Percentiles rank a stretch among this genome's conserved stretches.
These are phyloP conservation scores for Mastomys natalensis DNA, from an alignment of 2,113 vertebrate genomes.

Conservation along the genomic window DNA sequence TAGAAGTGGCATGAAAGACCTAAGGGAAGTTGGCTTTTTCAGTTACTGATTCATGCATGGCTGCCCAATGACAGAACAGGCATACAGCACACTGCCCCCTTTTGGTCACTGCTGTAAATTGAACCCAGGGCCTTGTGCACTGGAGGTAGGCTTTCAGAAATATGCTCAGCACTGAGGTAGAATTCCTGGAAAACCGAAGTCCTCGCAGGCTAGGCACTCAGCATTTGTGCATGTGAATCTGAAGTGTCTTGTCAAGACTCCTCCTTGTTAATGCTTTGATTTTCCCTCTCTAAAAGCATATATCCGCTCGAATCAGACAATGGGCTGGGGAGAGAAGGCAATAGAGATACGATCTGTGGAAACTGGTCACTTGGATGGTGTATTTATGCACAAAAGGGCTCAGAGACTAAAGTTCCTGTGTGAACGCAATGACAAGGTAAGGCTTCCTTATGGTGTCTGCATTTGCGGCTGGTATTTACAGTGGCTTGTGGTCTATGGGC, in stretches of 20 bases:
- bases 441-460: not conserved
- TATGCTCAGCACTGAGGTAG: not conserved
- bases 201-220: not conserved
- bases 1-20: not conserved
- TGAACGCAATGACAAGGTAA: conserved; percentile 99
- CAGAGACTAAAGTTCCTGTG: conserved; percentile 99
- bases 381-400: conserved; percentile 99
- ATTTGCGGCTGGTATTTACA: not conserved
- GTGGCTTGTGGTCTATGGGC: not conserved
- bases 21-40: not conserved
- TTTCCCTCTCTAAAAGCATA: conserved; percentile 89
- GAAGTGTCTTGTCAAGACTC: not conserved
- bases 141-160: not conserved
- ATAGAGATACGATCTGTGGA: conserved; percentile 99
- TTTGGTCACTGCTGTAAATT: not conserved
- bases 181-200: not conserved
- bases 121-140: not conserved
- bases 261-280: conserved; percentile 11
- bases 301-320: conserved; percentile 99
- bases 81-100: not conserved
- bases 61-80: not conserved
- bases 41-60: not conserved
- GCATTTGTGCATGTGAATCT: fast-evolving
- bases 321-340: conserved; percentile 99
- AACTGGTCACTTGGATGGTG: conserved; percentile 97